These are phyloP conservation scores for Mungos mungo DNA, from an alignment of 2,113 vertebrate genomes.

Conservation along the genomic window DNA sequence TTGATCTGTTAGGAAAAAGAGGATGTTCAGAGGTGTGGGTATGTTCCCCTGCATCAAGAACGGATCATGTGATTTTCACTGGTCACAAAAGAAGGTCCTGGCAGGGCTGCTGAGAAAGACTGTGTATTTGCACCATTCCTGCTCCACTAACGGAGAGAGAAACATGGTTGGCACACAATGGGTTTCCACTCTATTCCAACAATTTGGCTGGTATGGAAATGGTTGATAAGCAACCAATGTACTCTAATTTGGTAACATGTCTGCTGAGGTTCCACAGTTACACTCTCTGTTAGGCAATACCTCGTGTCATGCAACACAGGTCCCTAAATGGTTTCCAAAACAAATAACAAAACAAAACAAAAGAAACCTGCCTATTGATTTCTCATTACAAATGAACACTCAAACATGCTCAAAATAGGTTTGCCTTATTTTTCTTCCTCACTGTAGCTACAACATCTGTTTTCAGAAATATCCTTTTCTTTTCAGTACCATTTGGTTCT, in stretches of 20 bases:
- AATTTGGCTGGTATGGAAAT: neutral
- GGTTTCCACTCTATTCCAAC: slow-evolving; percentile 53
- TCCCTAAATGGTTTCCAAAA: neutral
- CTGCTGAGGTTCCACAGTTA: neutral
- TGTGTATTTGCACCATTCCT: slow-evolving; percentile 41
- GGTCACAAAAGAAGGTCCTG: slow-evolving; percentile 47
- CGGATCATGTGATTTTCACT: neutral
- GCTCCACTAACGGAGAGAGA: neutral
- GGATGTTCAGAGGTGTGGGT: neutral
- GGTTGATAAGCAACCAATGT: neutral
- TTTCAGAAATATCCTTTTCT: slow-evolving; percentile 28
- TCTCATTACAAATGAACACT: neutral
- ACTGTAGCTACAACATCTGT: slow-evolving; percentile 5
- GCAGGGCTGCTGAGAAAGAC: neutral
- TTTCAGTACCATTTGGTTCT: slow-evolving; percentile 45
- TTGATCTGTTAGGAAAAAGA: neutral
- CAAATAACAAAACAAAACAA: neutral
- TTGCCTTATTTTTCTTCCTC: slow-evolving; percentile 30
- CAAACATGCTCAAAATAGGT: neutral
- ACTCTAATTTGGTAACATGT: slow-evolving; percentile 37
- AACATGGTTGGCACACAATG: slow-evolving; percentile 31
- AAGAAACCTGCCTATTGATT: neutral
- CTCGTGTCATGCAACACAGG: neutral
- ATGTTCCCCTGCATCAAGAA: neutral
- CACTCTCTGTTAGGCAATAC: neutral